Evolutionary conservation across 2,113 vertebrate species (phyloP).

Genomic region (Origma solitaria): DNA sequence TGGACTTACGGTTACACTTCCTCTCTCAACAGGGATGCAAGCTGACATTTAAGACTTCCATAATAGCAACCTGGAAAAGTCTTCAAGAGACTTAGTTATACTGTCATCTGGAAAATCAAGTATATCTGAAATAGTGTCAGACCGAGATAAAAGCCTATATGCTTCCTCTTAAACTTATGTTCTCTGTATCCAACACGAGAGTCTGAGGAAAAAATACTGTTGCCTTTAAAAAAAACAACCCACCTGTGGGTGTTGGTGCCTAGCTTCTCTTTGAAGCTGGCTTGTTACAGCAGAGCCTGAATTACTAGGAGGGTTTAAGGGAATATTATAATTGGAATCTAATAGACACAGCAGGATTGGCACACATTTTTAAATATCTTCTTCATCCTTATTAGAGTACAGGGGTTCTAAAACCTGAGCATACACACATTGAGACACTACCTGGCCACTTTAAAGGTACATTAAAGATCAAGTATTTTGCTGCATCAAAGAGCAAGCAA

Average conservation of each 20-base stretch:
- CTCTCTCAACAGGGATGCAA: not conserved
- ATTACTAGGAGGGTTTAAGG: not conserved
- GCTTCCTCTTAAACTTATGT: not conserved
- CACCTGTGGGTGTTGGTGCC: not conserved
- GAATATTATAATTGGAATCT: not conserved
- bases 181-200: not conserved
- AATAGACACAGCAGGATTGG: not conserved
- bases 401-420: not conserved
- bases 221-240: not conserved
- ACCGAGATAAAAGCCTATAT: not conserved
- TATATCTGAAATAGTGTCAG: not conserved
- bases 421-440: not conserved
- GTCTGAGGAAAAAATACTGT: not conserved
- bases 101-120: not conserved
- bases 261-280: not conserved
- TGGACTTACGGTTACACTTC: not conserved
- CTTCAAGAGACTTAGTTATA: not conserved
- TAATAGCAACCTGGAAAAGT: too few relatives aligned
- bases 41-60: too few relatives aligned
- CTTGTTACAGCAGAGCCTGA: not conserved
- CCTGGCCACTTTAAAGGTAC: not conserved
- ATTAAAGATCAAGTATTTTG: not conserved
- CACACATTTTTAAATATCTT: not conserved
- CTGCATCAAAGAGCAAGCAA: not conserved
- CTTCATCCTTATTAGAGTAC: not conserved